Base-by-base conservation (phyloP, 1,140 invertebrate species). In the Trichogramma pretiosum region DNA sequence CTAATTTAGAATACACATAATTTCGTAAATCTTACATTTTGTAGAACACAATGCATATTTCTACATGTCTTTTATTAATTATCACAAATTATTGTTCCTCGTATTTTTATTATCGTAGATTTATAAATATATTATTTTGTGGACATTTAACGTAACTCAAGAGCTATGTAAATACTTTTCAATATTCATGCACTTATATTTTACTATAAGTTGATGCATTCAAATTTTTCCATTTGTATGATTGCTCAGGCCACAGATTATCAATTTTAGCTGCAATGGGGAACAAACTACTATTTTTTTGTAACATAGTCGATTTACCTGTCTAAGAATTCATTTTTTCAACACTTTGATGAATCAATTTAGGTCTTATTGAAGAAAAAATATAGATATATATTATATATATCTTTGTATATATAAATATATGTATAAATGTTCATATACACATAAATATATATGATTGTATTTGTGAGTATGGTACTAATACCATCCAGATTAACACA, bases 21-120 rank as follows among this genome's bases (percentile, higher is more conserved):
- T 59, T 61, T 57, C 55, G 52, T 60, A 57, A 60, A 56, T 62
- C 57, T 62, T 62, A 58, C 53, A 61, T 57, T 59, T 59, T 60
- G 59, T 60, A 66, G 64, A 68, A 68, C 66, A 67, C 66, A 68
- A 66, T 66, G 58, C 64, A 63, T 58, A 59, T 63, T 64, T 56
- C 56, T 64, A 66, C 61, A 64, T 60, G 57, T 61, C 59, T 54
- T 61, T 57, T 53, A 61, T 61, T 53, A 59, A 55, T 68, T 69
- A 69, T 69, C 67, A 69, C 67, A 69, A 69, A 68, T 69, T 68
- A 68, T 68, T 69, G 65, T 69, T 69, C 64, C 62, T 65, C 56
- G 62, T 66, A 63, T 62, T 64, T 53, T 64, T 59, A 61, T 59
- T 66, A 56, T 62, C 63, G 60, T 49, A 38, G 33, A n/a, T 34